Base-by-base conservation (phyloP, 2,797 vertebrate species). In the Spatula versicolor region DNA sequence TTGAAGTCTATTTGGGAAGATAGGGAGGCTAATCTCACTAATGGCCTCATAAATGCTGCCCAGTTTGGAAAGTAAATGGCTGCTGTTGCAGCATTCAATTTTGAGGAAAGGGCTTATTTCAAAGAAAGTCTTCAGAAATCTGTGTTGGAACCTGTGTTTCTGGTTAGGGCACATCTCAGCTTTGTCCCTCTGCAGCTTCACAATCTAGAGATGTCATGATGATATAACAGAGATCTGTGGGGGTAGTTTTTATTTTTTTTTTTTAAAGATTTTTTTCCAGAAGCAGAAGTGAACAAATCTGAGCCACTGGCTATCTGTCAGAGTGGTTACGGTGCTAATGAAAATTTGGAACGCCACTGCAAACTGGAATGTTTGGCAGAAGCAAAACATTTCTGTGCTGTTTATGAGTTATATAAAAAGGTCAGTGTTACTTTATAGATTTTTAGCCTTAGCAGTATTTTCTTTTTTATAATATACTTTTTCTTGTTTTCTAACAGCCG, bases 351-450 rank as follows among this genome's bases (percentile, higher is more conserved):
- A 63, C 5, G 6, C 64, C 4, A 1, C 17, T 88, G 68, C 46
- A 77, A 88, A 80, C 63, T 60, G 37, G 67, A 95, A 81, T 62
- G 54, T 55, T 95, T 91, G 95, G 88, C 87, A 95, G 68, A 79
- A 88, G 60, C 48, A 89, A 39, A 95, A 87, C 96, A 84, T 86
- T 52, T 94, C 82, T 95, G 31, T 79, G 80, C 83, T 91, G 78
- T 95, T 96, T 95, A 90, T 84, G 62, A 93, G 83, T 45, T 83
- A 54, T 93, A 71, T 93, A 79, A 92, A 95, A 94, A 92, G 64
- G 88, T 96, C 92, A 88, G 63, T 75, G 48, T 83, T 96, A 82
- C 83, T 94, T 96, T 95, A 91, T 64, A 93, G 92, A 80, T 93
- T 92, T 94, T 97, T 83, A 88, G 56, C 52, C 39, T 79, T 88